phyloP scores from a whole-genome alignment of 2,888 invertebrate genomes.

The Mermis nigrescens region DNA sequence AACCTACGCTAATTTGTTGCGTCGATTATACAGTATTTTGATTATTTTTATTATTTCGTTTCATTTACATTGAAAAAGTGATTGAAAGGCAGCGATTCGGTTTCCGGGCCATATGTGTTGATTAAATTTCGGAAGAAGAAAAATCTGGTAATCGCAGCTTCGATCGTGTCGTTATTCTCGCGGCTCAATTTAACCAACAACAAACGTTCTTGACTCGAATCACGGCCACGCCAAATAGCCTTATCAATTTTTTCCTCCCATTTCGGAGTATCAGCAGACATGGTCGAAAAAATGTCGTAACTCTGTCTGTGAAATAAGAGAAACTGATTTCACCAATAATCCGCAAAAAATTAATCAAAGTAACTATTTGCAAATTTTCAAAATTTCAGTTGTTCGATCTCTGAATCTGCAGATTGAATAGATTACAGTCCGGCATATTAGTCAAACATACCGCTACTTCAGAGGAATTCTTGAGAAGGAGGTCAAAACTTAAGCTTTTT shows the following conservation, averaged over 20 bases:
- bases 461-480: too few relatives aligned
- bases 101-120: conserved; percentile 62
- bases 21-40: too few relatives aligned
- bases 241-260: conserved; percentile 57
- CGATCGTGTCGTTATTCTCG: conserved; percentile 55
- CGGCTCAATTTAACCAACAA: conserved; percentile 58
- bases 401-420: too few relatives aligned
- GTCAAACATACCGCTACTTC: too few relatives aligned
- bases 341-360: conserved; percentile 1
- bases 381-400: too few relatives aligned
- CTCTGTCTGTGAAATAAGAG: conserved; percentile 5
- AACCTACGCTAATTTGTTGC: too few relatives aligned
- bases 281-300: conserved; percentile 3
- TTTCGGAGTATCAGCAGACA: conserved; percentile 14
- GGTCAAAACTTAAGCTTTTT: too few relatives aligned
- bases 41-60: too few relatives aligned
- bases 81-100: conserved; percentile 64
- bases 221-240: conserved; percentile 78
- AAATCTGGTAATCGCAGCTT: conserved; percentile 79
- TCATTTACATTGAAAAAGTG: conserved; percentile 71
- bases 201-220: conserved; percentile 63
- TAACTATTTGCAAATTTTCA: not conserved
- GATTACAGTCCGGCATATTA: too few relatives aligned
- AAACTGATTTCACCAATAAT: not conserved
- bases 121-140: conserved; percentile 77